Evolutionary conservation across 2,797 vertebrate species (phyloP), one percentile per base, ranked within the genome.

Genomic region (Channa striata): DNA sequence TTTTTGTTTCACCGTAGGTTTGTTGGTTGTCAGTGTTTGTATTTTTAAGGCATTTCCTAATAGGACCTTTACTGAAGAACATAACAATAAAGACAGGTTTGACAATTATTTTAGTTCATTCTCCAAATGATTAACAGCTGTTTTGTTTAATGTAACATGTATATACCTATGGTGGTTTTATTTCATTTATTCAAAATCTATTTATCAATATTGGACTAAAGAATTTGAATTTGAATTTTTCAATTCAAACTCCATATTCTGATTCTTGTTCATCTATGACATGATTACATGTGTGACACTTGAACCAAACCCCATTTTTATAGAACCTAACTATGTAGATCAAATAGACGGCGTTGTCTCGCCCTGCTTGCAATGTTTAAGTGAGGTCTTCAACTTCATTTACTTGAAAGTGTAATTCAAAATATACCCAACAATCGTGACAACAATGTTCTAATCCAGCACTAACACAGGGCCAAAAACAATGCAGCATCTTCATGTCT

Each of bases 341-440:
- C 74, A 74, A 81, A 43, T 66, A 86, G 85, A 87, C 74, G 72
- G 72, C 5, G 5, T 16, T 2, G 9, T 17, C 1, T 57, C 6
- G 2, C 2, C 9, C 13, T 39, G 4, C 17, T 59, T 51, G 17
- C 6, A 54, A 33, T 63, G 59, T 12, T 12, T 52, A 30, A 39
- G 25, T n/a, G 2, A 44, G 23, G 7, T 3, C 59, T 8, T 39
- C 13, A 11, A 48, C 4, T 53, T 61, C 21, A 30, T 9, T 34
- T 2, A 57, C 11, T 43, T 56, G 11, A 65, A n/a, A 16, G 33
- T 2, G 23, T 66, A 21, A 48, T 43, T 25, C 37, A 69, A 48
- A 21, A 53, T 40, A 51, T 37, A 1, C 30, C 37, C 9, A 46
- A 20, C 5, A 42, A n/a, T 10, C 21, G 20, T 17, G n/a, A 54